A percentile compares a stretch with the other conserved stretches of the same genome.
Evolutionary conservation across 2,113 vertebrate genomes (phyloP).

Genomic region (Emydocephalus ijimae): DNA sequence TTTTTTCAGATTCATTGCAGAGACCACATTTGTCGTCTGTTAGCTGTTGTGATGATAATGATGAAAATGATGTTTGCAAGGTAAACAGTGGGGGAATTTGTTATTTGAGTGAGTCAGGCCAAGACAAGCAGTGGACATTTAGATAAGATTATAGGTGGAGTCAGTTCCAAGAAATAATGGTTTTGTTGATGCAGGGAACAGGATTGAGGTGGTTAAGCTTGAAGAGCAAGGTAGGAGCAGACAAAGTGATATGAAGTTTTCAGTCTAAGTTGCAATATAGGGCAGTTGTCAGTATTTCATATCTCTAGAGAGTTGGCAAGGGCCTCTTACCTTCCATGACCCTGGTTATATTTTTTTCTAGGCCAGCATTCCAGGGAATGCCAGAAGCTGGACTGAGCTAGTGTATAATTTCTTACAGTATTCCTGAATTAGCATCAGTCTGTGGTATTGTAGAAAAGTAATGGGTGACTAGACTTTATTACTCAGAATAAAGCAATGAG

Average conservation of each 20-base stretch:
- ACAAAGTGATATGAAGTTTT: not conserved
- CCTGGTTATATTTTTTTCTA: not conserved
- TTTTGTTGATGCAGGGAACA: not conserved
- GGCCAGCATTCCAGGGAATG: not conserved
- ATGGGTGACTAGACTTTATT: not conserved
- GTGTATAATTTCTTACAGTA: not conserved
- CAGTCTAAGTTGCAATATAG: not conserved
- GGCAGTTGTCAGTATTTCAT: not conserved
- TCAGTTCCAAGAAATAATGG: not conserved
- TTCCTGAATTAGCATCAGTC: too few relatives aligned
- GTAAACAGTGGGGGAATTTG: not conserved
- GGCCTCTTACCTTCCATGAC: not conserved
- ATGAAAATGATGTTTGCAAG: not conserved
- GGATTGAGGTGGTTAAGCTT: not conserved
- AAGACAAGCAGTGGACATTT: not conserved
- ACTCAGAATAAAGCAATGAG: not conserved
- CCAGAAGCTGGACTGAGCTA: not conserved
- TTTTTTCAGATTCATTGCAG: not conserved
- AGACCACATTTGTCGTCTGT: not conserved
- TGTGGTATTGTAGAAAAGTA: not conserved
- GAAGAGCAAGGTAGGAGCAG: not conserved
- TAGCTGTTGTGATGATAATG: not conserved
- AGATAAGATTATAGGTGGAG: not conserved
- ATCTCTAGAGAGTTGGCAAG: not conserved
- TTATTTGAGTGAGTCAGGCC: not conserved